A percentile compares a stretch with the other conserved stretches of the same genome.
Conservation (phyloP, 2,888 invertebrate species). For the Cataglyphis cursor region DNA sequence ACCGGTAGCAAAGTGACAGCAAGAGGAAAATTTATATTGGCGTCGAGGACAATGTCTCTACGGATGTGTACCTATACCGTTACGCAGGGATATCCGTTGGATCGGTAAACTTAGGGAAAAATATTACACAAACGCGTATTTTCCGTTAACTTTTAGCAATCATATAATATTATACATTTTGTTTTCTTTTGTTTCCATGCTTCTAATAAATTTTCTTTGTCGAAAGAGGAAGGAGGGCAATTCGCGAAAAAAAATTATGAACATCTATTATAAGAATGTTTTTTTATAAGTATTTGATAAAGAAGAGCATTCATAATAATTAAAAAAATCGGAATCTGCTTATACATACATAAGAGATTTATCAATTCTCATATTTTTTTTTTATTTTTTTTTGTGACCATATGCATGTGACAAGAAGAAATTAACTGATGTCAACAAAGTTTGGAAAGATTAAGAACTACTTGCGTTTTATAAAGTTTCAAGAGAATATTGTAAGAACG, state of each 20-base stretch:
- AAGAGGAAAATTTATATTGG: constrained; percentile 38
- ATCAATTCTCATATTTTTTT: not conserved
- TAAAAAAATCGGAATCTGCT: not conserved
- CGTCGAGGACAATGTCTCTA: not conserved
- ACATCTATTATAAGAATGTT: not conserved
- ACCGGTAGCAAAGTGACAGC: constrained; percentile 5
- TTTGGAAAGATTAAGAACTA: constrained; percentile 11
- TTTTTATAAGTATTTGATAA: not conserved
- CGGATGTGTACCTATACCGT: not conserved
- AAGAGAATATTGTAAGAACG: constrained; percentile 6
- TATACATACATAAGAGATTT: not conserved
- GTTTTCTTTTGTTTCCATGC: not conserved
- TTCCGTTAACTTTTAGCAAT: not conserved
- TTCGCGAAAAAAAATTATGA: not conserved
- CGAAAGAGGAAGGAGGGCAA: not conserved
- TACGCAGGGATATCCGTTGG: not conserved
- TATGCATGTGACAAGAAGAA: not conserved
- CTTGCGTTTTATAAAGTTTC: constrained; percentile 9
- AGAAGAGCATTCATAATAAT: not conserved
- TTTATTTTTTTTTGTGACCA: not conserved
- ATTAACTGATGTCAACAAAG: constrained; percentile 1
- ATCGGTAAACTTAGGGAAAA: constrained; percentile 1
- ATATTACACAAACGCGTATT: not conserved
- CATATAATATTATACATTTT: not conserved
- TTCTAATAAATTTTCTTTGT: not conserved